Evolutionary conservation across 2,888 invertebrate species (phyloP).

Genomic region (Sphecodes monilicornis): DNA sequence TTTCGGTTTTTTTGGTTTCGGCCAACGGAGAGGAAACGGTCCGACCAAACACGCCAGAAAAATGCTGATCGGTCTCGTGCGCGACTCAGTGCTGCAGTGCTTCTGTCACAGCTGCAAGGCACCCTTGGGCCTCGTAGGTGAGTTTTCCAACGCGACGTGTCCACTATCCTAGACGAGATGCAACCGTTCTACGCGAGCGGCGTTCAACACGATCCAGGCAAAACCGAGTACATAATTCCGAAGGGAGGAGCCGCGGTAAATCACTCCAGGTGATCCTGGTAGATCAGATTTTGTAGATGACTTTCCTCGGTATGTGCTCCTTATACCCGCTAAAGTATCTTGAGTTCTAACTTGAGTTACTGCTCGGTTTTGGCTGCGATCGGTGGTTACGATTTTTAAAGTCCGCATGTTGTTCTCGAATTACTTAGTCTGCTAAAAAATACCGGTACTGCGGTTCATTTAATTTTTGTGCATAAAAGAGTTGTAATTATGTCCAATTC

Average conservation of each 20-base stretch:
- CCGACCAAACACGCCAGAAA: slow-evolving; percentile 71
- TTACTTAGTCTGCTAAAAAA: background rate
- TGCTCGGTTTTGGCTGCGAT: background rate
- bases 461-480: background rate
- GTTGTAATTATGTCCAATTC: background rate
- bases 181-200: slow-evolving; percentile 31
- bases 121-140: slow-evolving; percentile 86
- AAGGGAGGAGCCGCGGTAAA: slow-evolving; percentile 33
- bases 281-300: background rate
- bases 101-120: slow-evolving; percentile 97
- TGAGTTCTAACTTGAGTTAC: background rate
- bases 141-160: slow-evolving; percentile 65
- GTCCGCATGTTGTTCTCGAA: background rate
- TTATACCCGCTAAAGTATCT: too few species aligned
- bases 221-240: background rate
- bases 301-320: background rate
- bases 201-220: background rate
- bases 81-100: slow-evolving; percentile 96
- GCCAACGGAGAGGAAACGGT: slow-evolving; percentile 9
- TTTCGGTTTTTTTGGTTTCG: slow-evolving; percentile 23
- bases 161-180: slow-evolving; percentile 19
- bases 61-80: slow-evolving; percentile 95
- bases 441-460: background rate
- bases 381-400: background rate
- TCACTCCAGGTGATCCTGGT: slow-evolving; percentile 41